Evolutionary conservation across 1,140 invertebrate genomes (phyloP).

Genomic region (Wasmannia auropunctata): DNA sequence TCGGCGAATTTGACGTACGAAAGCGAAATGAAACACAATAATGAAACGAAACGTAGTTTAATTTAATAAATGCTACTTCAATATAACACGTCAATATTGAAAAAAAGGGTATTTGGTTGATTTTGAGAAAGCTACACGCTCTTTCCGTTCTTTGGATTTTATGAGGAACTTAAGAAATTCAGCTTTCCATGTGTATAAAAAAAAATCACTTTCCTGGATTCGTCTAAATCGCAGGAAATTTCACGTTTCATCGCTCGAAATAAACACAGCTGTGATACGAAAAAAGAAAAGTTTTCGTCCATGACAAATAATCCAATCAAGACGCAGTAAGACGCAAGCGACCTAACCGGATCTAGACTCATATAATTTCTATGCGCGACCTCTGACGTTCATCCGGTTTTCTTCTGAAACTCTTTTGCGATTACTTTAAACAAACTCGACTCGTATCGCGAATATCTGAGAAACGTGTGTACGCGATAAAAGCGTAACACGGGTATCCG

Average conservation of each 20-base stretch:
- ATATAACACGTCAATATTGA: neutral
- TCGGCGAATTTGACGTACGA: neutral
- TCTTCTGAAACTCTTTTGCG: slow-evolving; percentile 24
- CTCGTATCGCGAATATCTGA: slow-evolving; percentile 5
- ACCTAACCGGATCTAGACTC: neutral
- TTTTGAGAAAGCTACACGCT: neutral
- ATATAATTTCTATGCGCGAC: neutral
- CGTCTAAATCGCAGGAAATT: neutral
- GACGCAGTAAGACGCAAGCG: neutral
- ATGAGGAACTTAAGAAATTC: neutral
- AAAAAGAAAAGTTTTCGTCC: neutral
- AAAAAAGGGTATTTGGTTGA: neutral
- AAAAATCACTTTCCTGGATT: neutral
- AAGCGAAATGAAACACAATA: neutral
- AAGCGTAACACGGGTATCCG: slow-evolving; percentile 10
- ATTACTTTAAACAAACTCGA: slow-evolving; percentile 43
- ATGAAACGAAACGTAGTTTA: neutral
- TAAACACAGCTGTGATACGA: neutral
- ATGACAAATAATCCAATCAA: neutral
- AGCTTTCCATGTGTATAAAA: neutral
- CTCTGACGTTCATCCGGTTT: slow-evolving; percentile 25
- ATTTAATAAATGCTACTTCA: neutral
- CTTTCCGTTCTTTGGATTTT: neutral
- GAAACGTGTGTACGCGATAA: slow-evolving; percentile 29
- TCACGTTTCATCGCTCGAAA: neutral